These are phyloP conservation scores for Emydoidea blandingii DNA, from an alignment of 2,797 vertebrate species.

Conservation along the genomic window DNA sequence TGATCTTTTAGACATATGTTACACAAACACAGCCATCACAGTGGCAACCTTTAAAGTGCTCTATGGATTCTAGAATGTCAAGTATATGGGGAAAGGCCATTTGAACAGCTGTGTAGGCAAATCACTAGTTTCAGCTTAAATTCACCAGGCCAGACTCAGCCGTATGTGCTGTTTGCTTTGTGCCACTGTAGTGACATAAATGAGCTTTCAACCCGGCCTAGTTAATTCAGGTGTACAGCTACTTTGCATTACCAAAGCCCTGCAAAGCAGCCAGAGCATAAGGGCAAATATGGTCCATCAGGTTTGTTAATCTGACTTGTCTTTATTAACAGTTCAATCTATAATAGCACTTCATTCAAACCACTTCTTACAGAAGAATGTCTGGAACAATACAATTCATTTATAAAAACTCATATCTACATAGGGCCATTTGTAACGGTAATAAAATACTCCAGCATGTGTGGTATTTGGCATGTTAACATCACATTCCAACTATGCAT, in stretches of 20 bases:
- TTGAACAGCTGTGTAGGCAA: not conserved
- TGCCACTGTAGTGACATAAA: not conserved
- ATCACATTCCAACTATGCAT: not conserved
- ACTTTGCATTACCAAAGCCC: not conserved
- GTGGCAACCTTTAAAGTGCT: accelerated
- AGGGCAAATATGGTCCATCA: not conserved
- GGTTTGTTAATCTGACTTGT: not conserved
- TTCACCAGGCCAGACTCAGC: not conserved
- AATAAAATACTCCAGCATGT: not conserved
- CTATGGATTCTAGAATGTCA: not conserved
- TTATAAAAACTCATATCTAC: constrained; percentile 40
- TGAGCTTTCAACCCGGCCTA: not conserved
- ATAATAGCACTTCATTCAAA: constrained; percentile 9
- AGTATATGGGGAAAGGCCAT: accelerated
- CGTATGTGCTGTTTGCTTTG: not conserved
- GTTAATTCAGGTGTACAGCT: not conserved
- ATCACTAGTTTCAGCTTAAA: not conserved
- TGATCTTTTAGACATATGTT: accelerated
- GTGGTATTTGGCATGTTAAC: not conserved
- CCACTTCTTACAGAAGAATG: not conserved
- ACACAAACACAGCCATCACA: not conserved
- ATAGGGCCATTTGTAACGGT: constrained; percentile 7
- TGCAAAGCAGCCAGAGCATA: accelerated
- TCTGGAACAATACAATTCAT: constrained; percentile 22
- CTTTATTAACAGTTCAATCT: not conserved